Evolutionary conservation across 2,888 invertebrate species (phyloP).

Genomic region (Heliconius ismenius): DNA sequence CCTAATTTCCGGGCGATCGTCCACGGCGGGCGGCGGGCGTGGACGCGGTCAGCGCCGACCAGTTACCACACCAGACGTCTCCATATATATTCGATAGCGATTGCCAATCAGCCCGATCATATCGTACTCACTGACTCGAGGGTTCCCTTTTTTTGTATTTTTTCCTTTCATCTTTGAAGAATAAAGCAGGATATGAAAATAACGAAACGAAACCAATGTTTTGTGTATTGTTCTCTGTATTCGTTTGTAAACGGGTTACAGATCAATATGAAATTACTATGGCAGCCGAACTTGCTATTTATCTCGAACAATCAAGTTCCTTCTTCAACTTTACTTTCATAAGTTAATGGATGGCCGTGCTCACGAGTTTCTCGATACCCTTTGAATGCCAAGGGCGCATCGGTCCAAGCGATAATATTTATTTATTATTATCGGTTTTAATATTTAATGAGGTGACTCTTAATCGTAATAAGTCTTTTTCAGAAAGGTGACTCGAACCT

Average conservation of each 20-base stretch:
- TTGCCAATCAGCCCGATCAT: slow-evolving; percentile 50
- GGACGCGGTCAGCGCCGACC: slow-evolving; percentile 61
- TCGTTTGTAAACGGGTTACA: slow-evolving; percentile 1
- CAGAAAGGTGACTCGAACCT: slow-evolving; percentile 21
- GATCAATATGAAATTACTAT: slow-evolving; percentile 6
- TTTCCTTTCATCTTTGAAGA: slow-evolving; percentile 39
- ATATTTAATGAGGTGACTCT: slow-evolving; percentile 28
- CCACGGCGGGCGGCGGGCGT: slow-evolving; percentile 61
- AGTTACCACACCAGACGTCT: slow-evolving; percentile 50
- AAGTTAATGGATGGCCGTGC: slow-evolving; percentile 40
- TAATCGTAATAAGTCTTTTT: slow-evolving; percentile 26
- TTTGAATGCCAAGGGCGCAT: slow-evolving; percentile 44
- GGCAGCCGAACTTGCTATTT: slow-evolving; percentile 23
- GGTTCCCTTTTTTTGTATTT: slow-evolving; percentile 33
- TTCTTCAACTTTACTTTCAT: slow-evolving; percentile 41
- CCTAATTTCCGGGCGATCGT: slow-evolving; percentile 73
- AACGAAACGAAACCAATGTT: slow-evolving; percentile 6
- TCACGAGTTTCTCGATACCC: slow-evolving; percentile 37
- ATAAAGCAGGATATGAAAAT: slow-evolving; percentile 28
- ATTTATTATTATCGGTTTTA: slow-evolving; percentile 36
- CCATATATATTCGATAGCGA: slow-evolving; percentile 49
- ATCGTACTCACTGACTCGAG: slow-evolving; percentile 44
- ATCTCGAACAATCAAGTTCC: slow-evolving; percentile 38
- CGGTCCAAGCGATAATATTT: slow-evolving; percentile 28
- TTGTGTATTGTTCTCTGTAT: slow-evolving; percentile 15